Evolutionary conservation across 2,113 vertebrate genomes (phyloP).

Genomic region (Notarius quadriscutis): DNA sequence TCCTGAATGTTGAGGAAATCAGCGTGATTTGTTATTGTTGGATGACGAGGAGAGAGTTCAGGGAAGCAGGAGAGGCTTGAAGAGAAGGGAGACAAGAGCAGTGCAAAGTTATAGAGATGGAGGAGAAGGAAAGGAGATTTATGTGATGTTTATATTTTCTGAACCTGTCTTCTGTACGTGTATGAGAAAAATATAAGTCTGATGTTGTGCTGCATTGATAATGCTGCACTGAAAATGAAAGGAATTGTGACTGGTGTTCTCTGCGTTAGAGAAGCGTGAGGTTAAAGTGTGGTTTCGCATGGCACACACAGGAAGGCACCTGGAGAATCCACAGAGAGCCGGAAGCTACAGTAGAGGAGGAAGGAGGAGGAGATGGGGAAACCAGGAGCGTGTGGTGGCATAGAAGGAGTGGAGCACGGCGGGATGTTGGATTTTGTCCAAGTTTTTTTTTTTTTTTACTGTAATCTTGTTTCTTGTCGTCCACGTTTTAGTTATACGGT

Average conservation of each 20-base stretch:
- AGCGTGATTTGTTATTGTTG: slow-evolving; percentile 77
- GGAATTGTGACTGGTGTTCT: neutral
- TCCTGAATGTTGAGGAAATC: slow-evolving; percentile 70
- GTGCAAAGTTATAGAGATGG: neutral
- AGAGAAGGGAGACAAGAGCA: slow-evolving; percentile 41
- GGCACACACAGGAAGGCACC: slow-evolving; percentile 41
- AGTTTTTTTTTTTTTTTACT: slow-evolving; percentile 1
- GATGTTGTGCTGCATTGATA: neutral
- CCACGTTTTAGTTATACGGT: neutral
- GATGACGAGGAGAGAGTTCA: slow-evolving; percentile 67
- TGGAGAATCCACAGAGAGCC: slow-evolving; percentile 23
- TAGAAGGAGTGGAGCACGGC: slow-evolving; percentile 41
- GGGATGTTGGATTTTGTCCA: neutral
- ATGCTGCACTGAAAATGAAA: neutral
- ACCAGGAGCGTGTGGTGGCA: slow-evolving; percentile 45
- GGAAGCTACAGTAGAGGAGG: slow-evolving; percentile 31
- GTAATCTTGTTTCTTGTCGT: neutral
- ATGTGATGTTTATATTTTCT: neutral
- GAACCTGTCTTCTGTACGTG: neutral
- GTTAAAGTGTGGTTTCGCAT: neutral
- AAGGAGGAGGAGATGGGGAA: slow-evolving; percentile 53
- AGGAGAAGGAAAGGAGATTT: slow-evolving; percentile 29
- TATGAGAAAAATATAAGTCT: neutral
- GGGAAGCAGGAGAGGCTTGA: slow-evolving; percentile 41
- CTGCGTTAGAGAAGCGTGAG: neutral